These are phyloP conservation scores for Ochlodes sylvanus DNA, from an alignment of 2,888 invertebrate species.

Conservation along the genomic window DNA sequence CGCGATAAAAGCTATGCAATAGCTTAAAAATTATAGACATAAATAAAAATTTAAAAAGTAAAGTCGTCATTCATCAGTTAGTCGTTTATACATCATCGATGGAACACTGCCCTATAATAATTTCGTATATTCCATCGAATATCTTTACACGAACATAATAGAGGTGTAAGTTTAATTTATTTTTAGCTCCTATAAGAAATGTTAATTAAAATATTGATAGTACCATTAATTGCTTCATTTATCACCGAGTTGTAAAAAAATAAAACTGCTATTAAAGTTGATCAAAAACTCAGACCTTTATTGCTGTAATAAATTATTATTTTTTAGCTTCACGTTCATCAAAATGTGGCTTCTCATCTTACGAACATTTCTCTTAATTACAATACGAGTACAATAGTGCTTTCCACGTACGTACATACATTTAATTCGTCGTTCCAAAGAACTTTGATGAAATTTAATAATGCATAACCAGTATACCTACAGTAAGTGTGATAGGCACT, in stretches of 20 bases:
- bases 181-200: slow-evolving; percentile 29
- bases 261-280: slow-evolving; percentile 24
- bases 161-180: slow-evolving; percentile 33
- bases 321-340: slow-evolving; percentile 21
- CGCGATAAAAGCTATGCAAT: too few species aligned
- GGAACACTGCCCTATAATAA: background rate
- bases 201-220: slow-evolving; percentile 37
- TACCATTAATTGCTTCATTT: slow-evolving; percentile 35
- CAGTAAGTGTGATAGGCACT: too few species aligned
- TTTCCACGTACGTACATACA: background rate
- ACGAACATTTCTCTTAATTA: background rate
- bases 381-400: background rate
- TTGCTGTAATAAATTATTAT: slow-evolving; percentile 26
- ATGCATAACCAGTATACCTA: too few species aligned
- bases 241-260: slow-evolving; percentile 26
- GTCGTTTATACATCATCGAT: background rate
- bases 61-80: too few species aligned
- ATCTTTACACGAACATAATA: slow-evolving; percentile 8
- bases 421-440: background rate
- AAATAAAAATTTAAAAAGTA: too few species aligned
- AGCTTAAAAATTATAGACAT: too few species aligned
- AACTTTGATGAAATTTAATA: background rate
- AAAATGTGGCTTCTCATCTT: slow-evolving; percentile 16
- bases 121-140: slow-evolving; percentile 17
- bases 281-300: slow-evolving; percentile 26